Conservation (phyloP, 92 coral and sea anemone species). For the Siderastrea siderea region DNA sequence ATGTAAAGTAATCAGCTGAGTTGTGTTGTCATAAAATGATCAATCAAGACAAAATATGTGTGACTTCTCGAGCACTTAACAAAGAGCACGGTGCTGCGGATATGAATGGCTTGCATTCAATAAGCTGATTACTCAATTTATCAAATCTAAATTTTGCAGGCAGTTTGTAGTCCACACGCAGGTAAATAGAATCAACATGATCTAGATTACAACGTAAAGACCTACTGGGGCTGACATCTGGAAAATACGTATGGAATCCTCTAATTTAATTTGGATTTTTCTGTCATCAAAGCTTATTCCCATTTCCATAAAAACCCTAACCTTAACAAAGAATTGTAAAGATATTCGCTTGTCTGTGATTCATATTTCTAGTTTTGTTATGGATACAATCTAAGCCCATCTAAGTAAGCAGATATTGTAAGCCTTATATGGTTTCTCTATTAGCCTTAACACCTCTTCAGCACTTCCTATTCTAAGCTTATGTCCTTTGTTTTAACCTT, state of each 20-base stretch:
- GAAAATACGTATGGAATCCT: conserved; percentile 6
- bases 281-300: not conserved
- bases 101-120: not conserved
- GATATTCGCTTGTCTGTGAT: not conserved
- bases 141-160: not conserved
- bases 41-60: conserved; percentile 1
- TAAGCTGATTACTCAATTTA: too few species aligned
- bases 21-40: not conserved
- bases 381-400: not conserved
- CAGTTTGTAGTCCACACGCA: not conserved
- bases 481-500: too few species aligned
- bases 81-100: not conserved
- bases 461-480: too few species aligned
- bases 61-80: not conserved
- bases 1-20: not conserved
- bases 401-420: too few species aligned
- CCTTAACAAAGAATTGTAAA: not conserved
- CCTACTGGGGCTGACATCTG: not conserved
- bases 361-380: not conserved
- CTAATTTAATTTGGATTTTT: not conserved
- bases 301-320: not conserved
- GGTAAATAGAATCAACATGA: not conserved
- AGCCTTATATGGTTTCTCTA: not conserved
- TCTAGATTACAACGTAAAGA: too few species aligned
- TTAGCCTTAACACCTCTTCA: too few species aligned